Conservation (phyloP, 2,113 vertebrate species). For the Corydoras sp. region DNA sequence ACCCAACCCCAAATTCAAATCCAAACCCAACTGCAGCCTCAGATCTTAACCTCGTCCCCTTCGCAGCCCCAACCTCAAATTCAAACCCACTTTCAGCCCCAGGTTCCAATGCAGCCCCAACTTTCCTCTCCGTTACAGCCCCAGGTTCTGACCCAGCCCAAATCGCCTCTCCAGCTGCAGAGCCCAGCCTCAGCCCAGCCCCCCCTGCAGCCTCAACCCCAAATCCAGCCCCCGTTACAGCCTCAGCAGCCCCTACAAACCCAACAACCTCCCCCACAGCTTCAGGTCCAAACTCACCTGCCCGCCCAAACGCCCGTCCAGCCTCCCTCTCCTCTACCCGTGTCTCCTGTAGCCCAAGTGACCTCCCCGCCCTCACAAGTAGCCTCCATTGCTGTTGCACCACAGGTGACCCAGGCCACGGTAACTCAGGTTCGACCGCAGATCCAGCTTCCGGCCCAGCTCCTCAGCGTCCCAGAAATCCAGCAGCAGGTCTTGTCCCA, state of each 20-base stretch:
- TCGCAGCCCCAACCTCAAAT: constrained; percentile 53
- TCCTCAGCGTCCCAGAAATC: constrained; percentile 82
- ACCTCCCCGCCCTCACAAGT: constrained; percentile 33
- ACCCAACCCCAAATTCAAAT: constrained; percentile 47
- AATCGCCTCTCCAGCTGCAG: constrained; percentile 4
- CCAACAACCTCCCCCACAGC: constrained; percentile 37
- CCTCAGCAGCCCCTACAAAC: neutral
- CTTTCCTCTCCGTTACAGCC: neutral
- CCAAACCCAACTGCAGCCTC: constrained; percentile 50
- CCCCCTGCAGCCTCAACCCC: neutral
- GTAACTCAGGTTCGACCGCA: constrained; percentile 60
- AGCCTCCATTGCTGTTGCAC: constrained; percentile 39
- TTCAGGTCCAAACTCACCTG: constrained; percentile 50
- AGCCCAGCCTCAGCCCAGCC: neutral
- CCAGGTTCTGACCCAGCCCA: neutral
- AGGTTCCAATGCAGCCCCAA: constrained; percentile 42
- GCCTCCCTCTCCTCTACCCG: constrained; percentile 33
- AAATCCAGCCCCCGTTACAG: neutral
- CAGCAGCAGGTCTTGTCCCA: constrained; percentile 84
- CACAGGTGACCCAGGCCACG: constrained; percentile 56
- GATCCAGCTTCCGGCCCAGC: constrained; percentile 77
- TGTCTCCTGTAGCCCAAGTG: constrained; percentile 46
- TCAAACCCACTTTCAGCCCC: constrained; percentile 41
- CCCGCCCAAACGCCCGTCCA: constrained; percentile 49
- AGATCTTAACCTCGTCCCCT: constrained; percentile 15